Conservation (phyloP, 1,140 invertebrate genomes). For the Caerostris darwini region DNA sequence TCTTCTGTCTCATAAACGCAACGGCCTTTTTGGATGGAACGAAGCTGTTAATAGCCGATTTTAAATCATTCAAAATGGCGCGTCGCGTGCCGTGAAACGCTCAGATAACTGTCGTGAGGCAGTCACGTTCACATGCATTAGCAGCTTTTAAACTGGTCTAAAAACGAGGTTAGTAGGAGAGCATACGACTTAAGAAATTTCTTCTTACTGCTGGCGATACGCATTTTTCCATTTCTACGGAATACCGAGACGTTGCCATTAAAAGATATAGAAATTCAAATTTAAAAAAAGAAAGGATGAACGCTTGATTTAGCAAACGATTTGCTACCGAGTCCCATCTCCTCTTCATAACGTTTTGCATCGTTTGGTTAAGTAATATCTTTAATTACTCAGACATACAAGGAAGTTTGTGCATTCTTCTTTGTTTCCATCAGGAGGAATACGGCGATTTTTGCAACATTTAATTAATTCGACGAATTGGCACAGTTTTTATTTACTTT, state of each 20-base stretch:
- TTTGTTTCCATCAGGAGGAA: neutral
- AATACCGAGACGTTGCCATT: neutral
- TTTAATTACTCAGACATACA: neutral
- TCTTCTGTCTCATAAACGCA: too few species aligned
- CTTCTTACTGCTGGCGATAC: neutral
- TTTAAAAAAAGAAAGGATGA: neutral
- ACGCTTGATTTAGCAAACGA: neutral
- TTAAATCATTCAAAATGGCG: neutral
- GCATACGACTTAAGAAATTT: constrained; percentile 63
- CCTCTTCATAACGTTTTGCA: neutral
- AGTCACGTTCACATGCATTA: neutral
- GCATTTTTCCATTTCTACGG: neutral
- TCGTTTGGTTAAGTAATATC: constrained; percentile 35
- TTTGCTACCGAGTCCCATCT: neutral
- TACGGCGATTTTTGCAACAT: neutral
- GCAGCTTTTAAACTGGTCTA: constrained; percentile 45
- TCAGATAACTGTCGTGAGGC: neutral
- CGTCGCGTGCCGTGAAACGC: constrained; percentile 43
- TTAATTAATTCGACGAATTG: neutral
- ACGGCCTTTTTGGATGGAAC: neutral
- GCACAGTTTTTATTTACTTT: neutral
- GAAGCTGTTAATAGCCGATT: neutral
- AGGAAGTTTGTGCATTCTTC: neutral
- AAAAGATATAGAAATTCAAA: too few species aligned
- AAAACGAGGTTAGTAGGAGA: constrained; percentile 69